Conservation (phyloP, 1,140 invertebrate species). For the Leptopilina boulardi region DNA sequence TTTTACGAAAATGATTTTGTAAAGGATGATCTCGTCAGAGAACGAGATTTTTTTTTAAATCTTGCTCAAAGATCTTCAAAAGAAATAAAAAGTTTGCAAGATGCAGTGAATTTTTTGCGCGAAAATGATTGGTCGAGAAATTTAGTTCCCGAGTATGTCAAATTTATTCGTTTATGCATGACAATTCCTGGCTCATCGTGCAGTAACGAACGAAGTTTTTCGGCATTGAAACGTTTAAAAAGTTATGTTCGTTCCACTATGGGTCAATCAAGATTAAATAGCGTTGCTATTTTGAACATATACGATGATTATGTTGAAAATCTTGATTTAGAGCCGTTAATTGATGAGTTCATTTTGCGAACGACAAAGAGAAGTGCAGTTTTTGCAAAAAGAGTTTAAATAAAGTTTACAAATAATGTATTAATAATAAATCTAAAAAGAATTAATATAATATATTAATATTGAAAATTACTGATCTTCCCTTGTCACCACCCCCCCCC, state of each 20-base stretch:
- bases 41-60: slow-evolving; percentile 23
- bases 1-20: slow-evolving; percentile 38
- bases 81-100: background rate
- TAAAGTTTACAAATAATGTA: too few relatives aligned
- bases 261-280: too few relatives aligned
- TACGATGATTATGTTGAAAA: too few relatives aligned
- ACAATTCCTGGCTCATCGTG: background rate
- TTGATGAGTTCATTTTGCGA: too few relatives aligned
- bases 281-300: too few relatives aligned
- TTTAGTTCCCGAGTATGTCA: background rate
- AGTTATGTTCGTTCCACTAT: background rate
- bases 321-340: too few relatives aligned
- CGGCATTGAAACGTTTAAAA: background rate
- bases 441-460: too few relatives aligned
- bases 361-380: too few relatives aligned
- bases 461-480: too few relatives aligned
- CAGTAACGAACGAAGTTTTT: background rate
- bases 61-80: background rate
- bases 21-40: slow-evolving; percentile 6
- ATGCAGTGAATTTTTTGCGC: background rate
- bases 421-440: too few relatives aligned
- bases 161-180: background rate
- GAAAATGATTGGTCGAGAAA: slow-evolving; percentile 2
- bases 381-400: too few relatives aligned
- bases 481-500: too few relatives aligned